Conservation (phyloP, 1,140 invertebrate genomes). For the Ruditapes philippinarum region DNA sequence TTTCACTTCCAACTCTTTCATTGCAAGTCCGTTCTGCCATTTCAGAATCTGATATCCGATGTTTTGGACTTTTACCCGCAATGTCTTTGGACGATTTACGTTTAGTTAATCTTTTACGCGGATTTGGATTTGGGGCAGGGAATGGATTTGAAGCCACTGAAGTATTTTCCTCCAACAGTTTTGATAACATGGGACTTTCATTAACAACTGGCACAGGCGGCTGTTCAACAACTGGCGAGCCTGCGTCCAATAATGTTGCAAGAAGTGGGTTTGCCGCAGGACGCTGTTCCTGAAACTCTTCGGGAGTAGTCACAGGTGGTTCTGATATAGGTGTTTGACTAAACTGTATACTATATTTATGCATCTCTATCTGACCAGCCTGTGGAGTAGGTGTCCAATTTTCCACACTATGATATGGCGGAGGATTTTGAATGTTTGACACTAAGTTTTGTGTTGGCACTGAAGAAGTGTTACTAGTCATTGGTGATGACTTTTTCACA, state of each 20-base stretch:
- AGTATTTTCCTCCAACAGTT: slow-evolving; percentile 85
- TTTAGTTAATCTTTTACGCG: slow-evolving; percentile 73
- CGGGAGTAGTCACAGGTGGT: background rate
- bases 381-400: background rate
- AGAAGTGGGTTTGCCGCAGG: slow-evolving; percentile 83
- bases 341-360: slow-evolving; percentile 47
- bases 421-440: slow-evolving; percentile 51
- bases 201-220: slow-evolving; percentile 65
- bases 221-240: slow-evolving; percentile 65
- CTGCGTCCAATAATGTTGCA: slow-evolving; percentile 82
- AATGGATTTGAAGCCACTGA: slow-evolving; percentile 77
- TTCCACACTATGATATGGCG: slow-evolving; percentile 43
- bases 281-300: slow-evolving; percentile 68
- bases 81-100: slow-evolving; percentile 68
- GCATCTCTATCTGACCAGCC: slow-evolving; percentile 17
- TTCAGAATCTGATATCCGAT: slow-evolving; percentile 81
- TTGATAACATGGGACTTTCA: slow-evolving; percentile 86
- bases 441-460: slow-evolving; percentile 31
- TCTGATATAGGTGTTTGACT: background rate
- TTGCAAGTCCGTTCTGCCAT: slow-evolving; percentile 46
- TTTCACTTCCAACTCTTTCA: slow-evolving; percentile 48
- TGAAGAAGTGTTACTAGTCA: background rate
- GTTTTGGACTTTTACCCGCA: slow-evolving; percentile 86
- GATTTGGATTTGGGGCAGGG: slow-evolving; percentile 66
- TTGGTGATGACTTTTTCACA: background rate